These are phyloP conservation scores for Pteropus alecto DNA, from an alignment of 2,113 vertebrate genomes.

Conservation along the genomic window DNA sequence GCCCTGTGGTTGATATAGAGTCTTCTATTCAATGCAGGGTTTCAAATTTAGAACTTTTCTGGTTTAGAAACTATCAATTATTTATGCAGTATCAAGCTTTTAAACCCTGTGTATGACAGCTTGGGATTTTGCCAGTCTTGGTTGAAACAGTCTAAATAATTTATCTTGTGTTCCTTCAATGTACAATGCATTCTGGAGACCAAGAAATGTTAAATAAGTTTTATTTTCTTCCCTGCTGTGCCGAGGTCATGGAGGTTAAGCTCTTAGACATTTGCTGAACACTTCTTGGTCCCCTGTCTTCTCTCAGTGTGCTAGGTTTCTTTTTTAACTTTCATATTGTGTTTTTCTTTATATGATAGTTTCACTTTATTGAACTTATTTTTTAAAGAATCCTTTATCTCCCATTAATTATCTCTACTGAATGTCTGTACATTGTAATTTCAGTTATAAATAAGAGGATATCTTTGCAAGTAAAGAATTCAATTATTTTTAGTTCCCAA, in stretches of 20 bases:
- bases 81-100: conserved; percentile 82
- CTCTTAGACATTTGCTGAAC: conserved; percentile 76
- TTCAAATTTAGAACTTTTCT: conserved; percentile 76
- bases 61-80: conserved; percentile 81
- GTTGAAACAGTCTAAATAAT: conserved; percentile 84
- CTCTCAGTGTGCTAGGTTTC: conserved; percentile 12
- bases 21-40: conserved; percentile 62
- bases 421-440: conserved; percentile 41
- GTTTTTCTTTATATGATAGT: conserved; percentile 74
- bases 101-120: conserved; percentile 82
- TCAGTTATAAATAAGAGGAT: conserved; percentile 56
- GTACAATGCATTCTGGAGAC: conserved; percentile 78
- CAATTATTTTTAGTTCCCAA: conserved; percentile 39
- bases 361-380: conserved; percentile 62
- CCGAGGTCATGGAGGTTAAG: conserved; percentile 79
- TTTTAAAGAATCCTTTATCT: conserved; percentile 42
- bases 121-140: conserved; percentile 81
- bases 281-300: conserved; percentile 59
- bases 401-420: conserved; percentile 63
- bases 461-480: conserved; percentile 52
- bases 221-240: conserved; percentile 74
- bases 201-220: conserved; percentile 82
- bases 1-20: conserved; percentile 43
- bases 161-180: conserved; percentile 81
- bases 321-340: conserved; percentile 36